These are phyloP conservation scores for Halcyon smyrnensis DNA, from an alignment of 2,797 vertebrate genomes.

Conservation along the genomic window DNA sequence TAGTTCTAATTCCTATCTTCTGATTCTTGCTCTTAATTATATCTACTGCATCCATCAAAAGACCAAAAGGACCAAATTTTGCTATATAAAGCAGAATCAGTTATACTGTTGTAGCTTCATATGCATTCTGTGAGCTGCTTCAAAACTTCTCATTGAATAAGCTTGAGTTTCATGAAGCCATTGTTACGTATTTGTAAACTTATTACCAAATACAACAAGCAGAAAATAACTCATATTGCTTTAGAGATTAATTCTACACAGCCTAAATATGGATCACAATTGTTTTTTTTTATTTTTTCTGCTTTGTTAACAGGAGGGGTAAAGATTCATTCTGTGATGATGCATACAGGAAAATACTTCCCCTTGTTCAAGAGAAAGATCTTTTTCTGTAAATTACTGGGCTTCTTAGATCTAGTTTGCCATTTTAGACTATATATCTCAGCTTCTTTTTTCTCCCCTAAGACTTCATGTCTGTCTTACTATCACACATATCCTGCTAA, in stretches of 20 bases:
- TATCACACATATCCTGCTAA: not conserved
- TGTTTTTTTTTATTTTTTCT: not conserved
- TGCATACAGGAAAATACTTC: not conserved
- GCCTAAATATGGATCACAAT: not conserved
- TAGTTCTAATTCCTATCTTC: not conserved
- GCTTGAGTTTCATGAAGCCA: not conserved
- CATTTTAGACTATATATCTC: not conserved
- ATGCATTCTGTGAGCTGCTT: not conserved
- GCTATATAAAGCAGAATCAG: not conserved
- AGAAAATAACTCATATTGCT: not conserved
- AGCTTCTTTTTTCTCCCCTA: not conserved
- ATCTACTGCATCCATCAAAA: not conserved
- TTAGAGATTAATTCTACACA: not conserved
- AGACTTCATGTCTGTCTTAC: not conserved
- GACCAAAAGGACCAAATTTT: slow-evolving; percentile 5
- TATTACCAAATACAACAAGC: not conserved
- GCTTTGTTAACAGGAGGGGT: not conserved
- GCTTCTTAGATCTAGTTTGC: not conserved
- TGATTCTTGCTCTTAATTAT: not conserved
- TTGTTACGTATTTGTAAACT: not conserved
- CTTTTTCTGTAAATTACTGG: not conserved
- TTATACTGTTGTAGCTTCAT: not conserved
- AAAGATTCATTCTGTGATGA: not conserved
- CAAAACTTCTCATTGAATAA: not conserved
- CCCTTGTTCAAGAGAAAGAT: not conserved